Evolutionary conservation across 2,888 invertebrate genomes (phyloP), one percentile per base, ranked within the genome.

Genomic region (Eudasyphora cyanicolor): DNA sequence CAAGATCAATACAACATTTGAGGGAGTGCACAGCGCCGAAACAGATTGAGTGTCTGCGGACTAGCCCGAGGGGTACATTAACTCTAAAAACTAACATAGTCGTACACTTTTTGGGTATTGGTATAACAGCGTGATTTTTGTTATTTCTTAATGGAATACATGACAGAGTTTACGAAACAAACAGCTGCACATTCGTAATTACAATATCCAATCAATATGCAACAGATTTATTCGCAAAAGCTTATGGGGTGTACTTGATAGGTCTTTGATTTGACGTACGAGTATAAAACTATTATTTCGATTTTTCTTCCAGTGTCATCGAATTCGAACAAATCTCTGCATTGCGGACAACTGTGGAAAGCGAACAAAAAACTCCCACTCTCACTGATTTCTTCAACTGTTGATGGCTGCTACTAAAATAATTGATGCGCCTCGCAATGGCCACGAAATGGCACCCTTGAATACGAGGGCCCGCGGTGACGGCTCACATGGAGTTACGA

Each of bases 371-470:
- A 21, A 54, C 35, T 42, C 54, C 49, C 17, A 67, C 32, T 21
- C 27, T 35, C 79, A 69, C 69, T 75, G 71, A 32, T 67, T 57
- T 54, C 79, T 86, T 77, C 80, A 85, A 82, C 85, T 88, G 89
- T 91, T 90, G 90, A 92, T 92, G 92, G 92, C 92, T 87, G 92
- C 92, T 86, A 92, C 92, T 70, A 92, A 92, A 92, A 92, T 92
- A 77, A 89, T 92, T 84, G 92, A 92, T 88, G 91, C 89, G 85
- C 91, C 92, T 76, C 90, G 92, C 82, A 92, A 92, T 89, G 96
- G 96, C 49, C 96, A 96, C 91, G 96, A 96, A 92, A 93, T 96
- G 93, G 96, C 96, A 86, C 96, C 96, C 14, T 91, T 96, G 88
- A 96, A 96, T 89, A 94, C 94, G 2, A 92, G 95, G 27, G 94